Evolutionary conservation across 2,113 vertebrate species (phyloP).

Genomic region (Solea senegalensis): DNA sequence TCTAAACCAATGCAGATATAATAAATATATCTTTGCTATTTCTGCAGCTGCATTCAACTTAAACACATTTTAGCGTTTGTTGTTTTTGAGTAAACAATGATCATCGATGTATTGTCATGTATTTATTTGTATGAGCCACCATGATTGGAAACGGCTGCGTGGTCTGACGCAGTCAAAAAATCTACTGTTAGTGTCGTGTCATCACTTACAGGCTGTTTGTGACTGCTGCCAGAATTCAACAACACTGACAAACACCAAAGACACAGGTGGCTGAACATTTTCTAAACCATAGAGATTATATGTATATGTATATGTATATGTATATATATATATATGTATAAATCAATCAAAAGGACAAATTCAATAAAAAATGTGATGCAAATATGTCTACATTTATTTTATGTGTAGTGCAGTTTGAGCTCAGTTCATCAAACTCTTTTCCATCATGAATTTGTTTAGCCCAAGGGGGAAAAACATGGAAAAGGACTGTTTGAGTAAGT

Average conservation of each 20-base stretch:
- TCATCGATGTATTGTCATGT: too few relatives aligned
- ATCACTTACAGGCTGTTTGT: constrained; percentile 63
- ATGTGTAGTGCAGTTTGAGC: constrained; percentile 29
- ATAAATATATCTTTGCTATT: constrained; percentile 19
- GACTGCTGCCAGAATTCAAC: constrained; percentile 55
- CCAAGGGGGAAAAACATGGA: constrained; percentile 18
- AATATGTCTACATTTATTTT: too few relatives aligned
- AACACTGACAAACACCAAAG: constrained; percentile 45
- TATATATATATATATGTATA: too few relatives aligned
- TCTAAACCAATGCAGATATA: constrained; percentile 30
- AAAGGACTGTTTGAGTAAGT: constrained; percentile 40
- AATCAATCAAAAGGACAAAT: too few relatives aligned
- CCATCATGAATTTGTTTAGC: constrained; percentile 30
- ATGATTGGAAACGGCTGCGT: constrained; percentile 33
- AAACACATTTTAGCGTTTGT: constrained; percentile 52
- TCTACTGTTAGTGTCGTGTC: constrained; percentile 75
- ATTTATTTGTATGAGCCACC: constrained; percentile 70
- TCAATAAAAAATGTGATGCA: too few relatives aligned
- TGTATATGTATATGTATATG: too few relatives aligned
- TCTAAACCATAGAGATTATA: too few relatives aligned
- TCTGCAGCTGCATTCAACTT: constrained; percentile 23
- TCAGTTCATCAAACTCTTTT: constrained; percentile 21
- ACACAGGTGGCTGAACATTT: too few relatives aligned
- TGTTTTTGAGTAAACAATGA: constrained; percentile 63
- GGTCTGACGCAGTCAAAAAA: constrained; percentile 69